A percentile compares a stretch with the other conserved stretches of the same genome.
phyloP scores from a whole-genome alignment of 1,140 invertebrate species.

The Belonocnema kinseyi region DNA sequence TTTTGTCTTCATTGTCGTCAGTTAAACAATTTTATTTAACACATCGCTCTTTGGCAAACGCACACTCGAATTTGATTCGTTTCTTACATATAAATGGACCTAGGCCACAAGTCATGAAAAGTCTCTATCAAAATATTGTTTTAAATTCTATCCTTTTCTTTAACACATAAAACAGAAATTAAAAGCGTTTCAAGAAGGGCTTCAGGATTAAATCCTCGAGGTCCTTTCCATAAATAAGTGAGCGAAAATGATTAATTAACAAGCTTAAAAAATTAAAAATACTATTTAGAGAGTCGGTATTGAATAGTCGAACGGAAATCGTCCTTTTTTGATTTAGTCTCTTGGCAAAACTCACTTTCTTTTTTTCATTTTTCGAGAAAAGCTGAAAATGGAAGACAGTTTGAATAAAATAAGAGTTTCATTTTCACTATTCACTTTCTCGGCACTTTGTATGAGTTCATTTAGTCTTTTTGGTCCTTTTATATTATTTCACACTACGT shows the following conservation, averaged over 20 bases:
- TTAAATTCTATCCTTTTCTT: no score
- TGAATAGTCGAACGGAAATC: not conserved
- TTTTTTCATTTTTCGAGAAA: not conserved
- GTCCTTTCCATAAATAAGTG: no score
- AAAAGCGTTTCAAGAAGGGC: no score
- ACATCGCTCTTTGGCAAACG: slow-evolving; percentile 27
- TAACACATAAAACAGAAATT: no score
- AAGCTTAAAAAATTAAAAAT: no score
- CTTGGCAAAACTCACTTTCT: not conserved
- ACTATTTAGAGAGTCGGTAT: not conserved
- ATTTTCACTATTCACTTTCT: slow-evolving; percentile 22
- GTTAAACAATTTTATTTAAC: not conserved
- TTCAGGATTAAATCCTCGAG: no score
- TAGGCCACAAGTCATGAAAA: no score
- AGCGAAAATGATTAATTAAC: no score
- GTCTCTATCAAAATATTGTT: no score
- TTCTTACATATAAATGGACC: not conserved
- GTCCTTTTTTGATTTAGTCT: slow-evolving; percentile 14
- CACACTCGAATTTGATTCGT: slow-evolving; percentile 12
- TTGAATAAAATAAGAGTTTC: not conserved
- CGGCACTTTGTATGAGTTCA: slow-evolving; percentile 3
- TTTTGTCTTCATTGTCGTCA: not conserved
- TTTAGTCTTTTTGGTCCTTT: not conserved
- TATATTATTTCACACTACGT: slow-evolving; percentile 62
- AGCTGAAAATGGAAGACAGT: slow-evolving; percentile 6